Base-by-base conservation (phyloP, 2,797 vertebrate genomes). In the Darevskia mixta region DNA sequence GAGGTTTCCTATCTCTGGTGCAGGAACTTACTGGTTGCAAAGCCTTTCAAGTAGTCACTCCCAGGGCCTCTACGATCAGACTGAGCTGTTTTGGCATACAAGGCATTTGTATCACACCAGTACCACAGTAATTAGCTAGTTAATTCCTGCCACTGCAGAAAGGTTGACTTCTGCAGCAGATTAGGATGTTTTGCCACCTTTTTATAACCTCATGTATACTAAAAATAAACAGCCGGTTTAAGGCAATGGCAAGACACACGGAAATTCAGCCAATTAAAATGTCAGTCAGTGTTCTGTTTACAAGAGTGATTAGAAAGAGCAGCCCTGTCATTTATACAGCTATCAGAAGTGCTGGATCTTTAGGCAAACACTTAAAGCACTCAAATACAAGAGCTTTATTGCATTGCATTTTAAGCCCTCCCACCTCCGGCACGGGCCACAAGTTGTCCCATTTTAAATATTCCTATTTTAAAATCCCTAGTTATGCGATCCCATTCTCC, bases 61-160 rank as follows among this genome's bases (percentile, higher is more conserved):
- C 27, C 32, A 80, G 43, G 29, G 82, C n/a, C 88, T 8, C 71
- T 64, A 82, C 66, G 43, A 71, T 27, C 45, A 82, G 85, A 67
- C 66, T 85, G 81, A 64, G 17, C 93, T 1, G 17, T 93, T 92
- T 88, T 91, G 27, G 7, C 0, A 87, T 82, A 66, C 49, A 85
- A 88, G 86, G 85, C 38, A 80, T 89, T 92, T 86, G 11, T 90
- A 75, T 10, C 85, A 86, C 94, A 89, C 91, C 85, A 89, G 75
- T 73, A 38, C 86, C 25, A 83, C 41, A 64, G 75, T 93, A 93
- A 94, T 94, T 92, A 88, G 27, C 90, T 76, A 6, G 75, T 81
- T 93, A 92, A 89, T 88, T 83, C 87, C 89, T 93, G 91, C 90
- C 93, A 86, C 75, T 77, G 83, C 85, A 64, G 91, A 94, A 92